Conservation (phyloP, 2,797 vertebrate genomes). For the Clarias platycephalus region DNA sequence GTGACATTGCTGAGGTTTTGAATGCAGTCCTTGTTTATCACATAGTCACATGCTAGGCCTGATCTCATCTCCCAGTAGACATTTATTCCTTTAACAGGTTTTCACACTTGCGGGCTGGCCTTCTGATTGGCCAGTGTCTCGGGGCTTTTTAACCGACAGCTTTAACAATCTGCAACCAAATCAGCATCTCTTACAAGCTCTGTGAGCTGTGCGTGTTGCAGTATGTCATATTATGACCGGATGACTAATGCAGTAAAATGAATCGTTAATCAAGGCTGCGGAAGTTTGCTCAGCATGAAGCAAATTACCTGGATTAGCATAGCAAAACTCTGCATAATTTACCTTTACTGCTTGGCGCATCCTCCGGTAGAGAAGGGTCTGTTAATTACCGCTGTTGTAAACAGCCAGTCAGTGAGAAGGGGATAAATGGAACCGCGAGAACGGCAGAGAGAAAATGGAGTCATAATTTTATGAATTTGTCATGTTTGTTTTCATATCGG, state of each 20-base stretch:
- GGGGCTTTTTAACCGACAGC: constrained; percentile 28
- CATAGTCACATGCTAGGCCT: not conserved
- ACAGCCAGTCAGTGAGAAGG: constrained; percentile 66
- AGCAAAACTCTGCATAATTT: constrained; percentile 66
- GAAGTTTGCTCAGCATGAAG: constrained; percentile 71
- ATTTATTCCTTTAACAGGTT: constrained; percentile 42
- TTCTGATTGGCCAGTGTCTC: constrained; percentile 35
- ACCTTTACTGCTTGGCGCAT: constrained; percentile 57
- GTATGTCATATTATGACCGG: constrained; percentile 67
- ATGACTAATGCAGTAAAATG: constrained; percentile 62
- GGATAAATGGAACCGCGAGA: constrained; percentile 71
- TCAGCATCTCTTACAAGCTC: constrained; percentile 40
- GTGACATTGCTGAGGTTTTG: not conserved
- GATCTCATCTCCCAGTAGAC: constrained; percentile 17
- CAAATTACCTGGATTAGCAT: constrained; percentile 77
- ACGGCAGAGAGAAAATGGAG: constrained; percentile 60
- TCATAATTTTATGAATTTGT: constrained; percentile 59
- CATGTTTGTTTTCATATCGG: constrained; percentile 55
- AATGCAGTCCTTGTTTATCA: constrained; percentile 1
- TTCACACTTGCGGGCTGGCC: constrained; percentile 19
- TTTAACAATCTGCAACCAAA: constrained; percentile 38
- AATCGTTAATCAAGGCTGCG: constrained; percentile 67
- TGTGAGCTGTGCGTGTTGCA: constrained; percentile 31
- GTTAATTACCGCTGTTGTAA: constrained; percentile 66
- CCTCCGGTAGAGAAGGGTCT: constrained; percentile 53